Base-by-base conservation (phyloP, 2,888 invertebrate species). In the Endotricha flammealis region DNA sequence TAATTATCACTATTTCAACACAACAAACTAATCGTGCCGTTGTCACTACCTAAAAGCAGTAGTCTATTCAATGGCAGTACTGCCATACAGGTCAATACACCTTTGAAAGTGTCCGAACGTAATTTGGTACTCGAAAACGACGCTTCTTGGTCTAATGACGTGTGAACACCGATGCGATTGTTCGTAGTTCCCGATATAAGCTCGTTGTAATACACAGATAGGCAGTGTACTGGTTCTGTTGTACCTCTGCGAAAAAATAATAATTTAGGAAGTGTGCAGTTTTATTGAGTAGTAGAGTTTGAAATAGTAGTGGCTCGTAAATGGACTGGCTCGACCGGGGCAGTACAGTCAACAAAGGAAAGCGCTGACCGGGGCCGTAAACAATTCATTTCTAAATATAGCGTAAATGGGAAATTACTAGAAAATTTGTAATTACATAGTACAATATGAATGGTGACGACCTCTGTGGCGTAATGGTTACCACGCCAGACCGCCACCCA, bases 141-240 rank as follows among this genome's bases (percentile, higher is more conserved):
- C 0, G 95, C 92, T 57, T 92, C 91, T 7, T 89, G 87, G 50
- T 92, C 92, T 8, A 90, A 86, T 0, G 91, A 87, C 0, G 94
- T 92, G 74, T 96, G 95, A 29, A 95, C 95, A 9, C 96, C 96
- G 51, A 97, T 93, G 17, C 96, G 91, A 72, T 98, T 98, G 41
- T 95, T 96, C 0, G 97, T 97, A 0, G 97, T 97, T 16, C 95
- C 97, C 4, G 95, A 93, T 44, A 98, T 91, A 41, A 98, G 81
- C 72, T 96, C 95, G 53, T 91, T 89, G 64, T 93, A 92, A 75
- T 94, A 93, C 25, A 92, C 89, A 25, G 92, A 90, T 43, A 97
- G 89, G 57, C 96, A 96, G 78, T 97, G 97, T 1, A 96, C 96
- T 1, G 98, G 97, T 69, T 98, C 98, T 1, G 95, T 93, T 32